Evolutionary conservation across 2,113 vertebrate genomes (phyloP).

Genomic region (Perca flavescens): DNA sequence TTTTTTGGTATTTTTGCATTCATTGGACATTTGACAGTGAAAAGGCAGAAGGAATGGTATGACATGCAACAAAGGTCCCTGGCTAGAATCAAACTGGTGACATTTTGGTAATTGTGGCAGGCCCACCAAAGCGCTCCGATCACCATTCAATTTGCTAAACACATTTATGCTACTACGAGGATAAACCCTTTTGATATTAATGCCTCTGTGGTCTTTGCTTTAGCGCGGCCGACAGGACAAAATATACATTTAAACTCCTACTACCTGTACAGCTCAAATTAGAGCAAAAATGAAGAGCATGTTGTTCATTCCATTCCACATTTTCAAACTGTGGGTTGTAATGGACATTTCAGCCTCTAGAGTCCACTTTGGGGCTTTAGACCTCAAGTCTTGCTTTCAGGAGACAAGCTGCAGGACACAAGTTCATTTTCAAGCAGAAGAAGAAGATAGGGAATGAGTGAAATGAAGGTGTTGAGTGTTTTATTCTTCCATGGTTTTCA

Average conservation of each 20-base stretch:
- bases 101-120: not conserved
- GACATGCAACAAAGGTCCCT: not conserved
- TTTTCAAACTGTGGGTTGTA: not conserved
- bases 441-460: not conserved
- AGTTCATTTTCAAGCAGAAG: not conserved
- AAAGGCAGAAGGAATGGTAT: not conserved
- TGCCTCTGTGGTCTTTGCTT: not conserved
- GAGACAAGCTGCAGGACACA: not conserved
- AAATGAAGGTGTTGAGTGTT: too few species aligned
- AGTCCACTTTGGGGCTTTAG: not conserved
- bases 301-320: not conserved
- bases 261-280: slow-evolving; percentile 24
- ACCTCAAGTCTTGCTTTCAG: not conserved
- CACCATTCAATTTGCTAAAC: not conserved
- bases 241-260: slow-evolving; percentile 17
- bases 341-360: slow-evolving; percentile 19
- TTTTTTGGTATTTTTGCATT: not conserved
- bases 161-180: not conserved
- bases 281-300: not conserved
- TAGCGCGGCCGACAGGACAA: slow-evolving; percentile 11
- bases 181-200: slow-evolving; percentile 25
- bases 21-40: not conserved
- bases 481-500: not conserved
- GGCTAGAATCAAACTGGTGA: not conserved
- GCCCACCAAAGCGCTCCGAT: not conserved